Evolutionary conservation across 2,888 invertebrate genomes (phyloP), one percentile per base, ranked within the genome.

Genomic region (Microctonus brassicae): DNA sequence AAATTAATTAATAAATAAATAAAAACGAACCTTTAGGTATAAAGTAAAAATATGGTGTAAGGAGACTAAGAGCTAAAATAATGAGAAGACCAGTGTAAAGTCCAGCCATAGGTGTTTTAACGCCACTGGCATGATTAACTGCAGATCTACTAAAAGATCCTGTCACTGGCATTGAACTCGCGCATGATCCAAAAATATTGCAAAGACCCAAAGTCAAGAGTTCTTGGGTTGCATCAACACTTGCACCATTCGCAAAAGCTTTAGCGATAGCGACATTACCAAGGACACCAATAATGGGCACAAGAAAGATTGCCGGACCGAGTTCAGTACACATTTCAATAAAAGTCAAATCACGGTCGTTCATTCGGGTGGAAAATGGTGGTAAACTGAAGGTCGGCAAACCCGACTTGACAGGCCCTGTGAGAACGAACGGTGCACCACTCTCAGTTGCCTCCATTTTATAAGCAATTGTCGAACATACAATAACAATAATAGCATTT

Each of bases 231-330:
- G 97, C 95, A 84, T 96, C 95, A 24, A 97, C 92, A 55, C 93
- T 92, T 72, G 93, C 92, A 1, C 95, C 95, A 76, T 93, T 92
- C 0, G 94, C 93, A 85, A 98, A 98, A 36, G 97, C 96, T 88
- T 97, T 98, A 4, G 97, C 97, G 77, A 98, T 98, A 10, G 98
- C 98, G 0, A 98, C 96, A 83, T 97, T 96, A 75, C 98, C 97
- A 60, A 98, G 89, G 0, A 98, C 94, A 0, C 95, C 96, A 77
- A 98, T 94, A 36, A 98, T 91, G 1, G 98, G 97, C 9, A 98
- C 93, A 65, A 98, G 90, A 33, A 95, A 89, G 75, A 97, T 93
- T 0, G 97, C 96, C 0, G 94, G 92, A 4, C 97, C 97, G 70
- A 98, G 90, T 83, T 94, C 93, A 24, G 93, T 90, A 70, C 94